Conservation (phyloP, 1,140 invertebrate genomes). For the Drosophila biarmipes region DNA sequence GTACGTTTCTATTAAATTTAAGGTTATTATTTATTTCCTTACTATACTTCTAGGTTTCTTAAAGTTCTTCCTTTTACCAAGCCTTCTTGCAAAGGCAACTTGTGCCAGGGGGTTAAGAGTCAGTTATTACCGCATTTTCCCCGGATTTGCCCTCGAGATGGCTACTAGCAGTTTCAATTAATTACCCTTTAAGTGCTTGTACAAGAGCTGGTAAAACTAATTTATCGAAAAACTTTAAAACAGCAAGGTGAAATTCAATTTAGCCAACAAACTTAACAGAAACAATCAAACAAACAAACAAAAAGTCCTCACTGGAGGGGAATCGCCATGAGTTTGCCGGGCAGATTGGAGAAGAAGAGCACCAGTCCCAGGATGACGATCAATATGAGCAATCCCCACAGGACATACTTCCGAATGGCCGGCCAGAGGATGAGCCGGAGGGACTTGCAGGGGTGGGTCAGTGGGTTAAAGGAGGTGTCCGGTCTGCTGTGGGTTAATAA, state of each 20-base stretch:
- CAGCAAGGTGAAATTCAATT: conserved; percentile 22
- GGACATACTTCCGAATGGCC: conserved; percentile 84
- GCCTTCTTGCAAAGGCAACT: not conserved
- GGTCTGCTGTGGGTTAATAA: conserved; percentile 85
- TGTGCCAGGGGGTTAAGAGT: not conserved
- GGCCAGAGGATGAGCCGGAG: conserved; percentile 86
- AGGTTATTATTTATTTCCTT: too few relatives aligned
- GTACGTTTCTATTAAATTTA: too few relatives aligned
- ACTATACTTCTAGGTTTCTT: too few relatives aligned
- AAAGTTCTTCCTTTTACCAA: too few relatives aligned
- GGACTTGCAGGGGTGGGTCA: conserved; percentile 87
- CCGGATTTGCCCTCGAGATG: conserved; percentile 8
- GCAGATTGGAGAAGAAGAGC: conserved; percentile 49
- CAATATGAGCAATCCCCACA: conserved; percentile 29
- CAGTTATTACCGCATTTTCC: conserved; percentile 10
- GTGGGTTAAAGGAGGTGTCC: conserved; percentile 87
- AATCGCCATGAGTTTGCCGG: conserved; percentile 40
- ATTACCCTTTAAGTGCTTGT: conserved; percentile 30
- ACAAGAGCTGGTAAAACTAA: not conserved
- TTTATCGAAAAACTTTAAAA: conserved; percentile 44
- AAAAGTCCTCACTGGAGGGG: conserved; percentile 36
- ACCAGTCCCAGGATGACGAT: conserved; percentile 32
- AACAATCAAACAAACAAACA: not conserved
- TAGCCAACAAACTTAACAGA: conserved; percentile 1
- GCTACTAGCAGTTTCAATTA: conserved; percentile 55